Evolutionary conservation across 1,140 invertebrate species (phyloP).

Genomic region (Hyphantria cunea): DNA sequence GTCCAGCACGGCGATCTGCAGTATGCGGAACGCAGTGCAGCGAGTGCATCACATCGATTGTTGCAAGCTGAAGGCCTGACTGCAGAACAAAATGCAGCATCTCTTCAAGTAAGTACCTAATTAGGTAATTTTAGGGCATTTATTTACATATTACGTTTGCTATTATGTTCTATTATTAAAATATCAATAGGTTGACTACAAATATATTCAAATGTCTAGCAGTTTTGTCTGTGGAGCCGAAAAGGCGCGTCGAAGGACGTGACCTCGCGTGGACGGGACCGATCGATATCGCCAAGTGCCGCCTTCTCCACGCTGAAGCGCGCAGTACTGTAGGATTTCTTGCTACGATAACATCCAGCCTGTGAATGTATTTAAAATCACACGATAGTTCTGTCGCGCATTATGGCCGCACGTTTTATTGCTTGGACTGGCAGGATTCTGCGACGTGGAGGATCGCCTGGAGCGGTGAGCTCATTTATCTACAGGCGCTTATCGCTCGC

Average conservation of each 20-base stretch:
- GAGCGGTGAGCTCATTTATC: conserved; percentile 77
- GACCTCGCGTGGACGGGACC: conserved; percentile 66
- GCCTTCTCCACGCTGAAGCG: conserved; percentile 45
- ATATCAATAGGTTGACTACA: background rate
- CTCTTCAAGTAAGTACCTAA: conserved; percentile 61
- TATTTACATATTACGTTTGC: background rate
- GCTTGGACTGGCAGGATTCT: conserved; percentile 70
- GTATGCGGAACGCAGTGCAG: conserved; percentile 83
- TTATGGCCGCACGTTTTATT: conserved; percentile 58
- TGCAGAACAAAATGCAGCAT: conserved; percentile 74
- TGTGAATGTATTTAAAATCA: conserved; percentile 35
- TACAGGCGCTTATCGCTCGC: conserved; percentile 63
- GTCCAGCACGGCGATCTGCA: conserved; percentile 90
- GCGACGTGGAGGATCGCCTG: conserved; percentile 72
- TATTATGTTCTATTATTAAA: background rate
- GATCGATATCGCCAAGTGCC: conserved; percentile 71
- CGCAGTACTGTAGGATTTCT: conserved; percentile 63
- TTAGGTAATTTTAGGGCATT: background rate
- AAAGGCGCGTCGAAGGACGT: conserved; percentile 79
- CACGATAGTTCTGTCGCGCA: conserved; percentile 30
- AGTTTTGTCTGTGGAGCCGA: conserved; percentile 44
- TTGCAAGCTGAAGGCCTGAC: conserved; percentile 73
- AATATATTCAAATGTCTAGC: conserved; percentile 19
- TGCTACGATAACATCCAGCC: conserved; percentile 55
- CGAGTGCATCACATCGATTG: conserved; percentile 66